Evolutionary conservation across 2,888 invertebrate genomes (phyloP), one percentile per base, ranked within the genome.

Genomic region (Lasioglossum morio): DNA sequence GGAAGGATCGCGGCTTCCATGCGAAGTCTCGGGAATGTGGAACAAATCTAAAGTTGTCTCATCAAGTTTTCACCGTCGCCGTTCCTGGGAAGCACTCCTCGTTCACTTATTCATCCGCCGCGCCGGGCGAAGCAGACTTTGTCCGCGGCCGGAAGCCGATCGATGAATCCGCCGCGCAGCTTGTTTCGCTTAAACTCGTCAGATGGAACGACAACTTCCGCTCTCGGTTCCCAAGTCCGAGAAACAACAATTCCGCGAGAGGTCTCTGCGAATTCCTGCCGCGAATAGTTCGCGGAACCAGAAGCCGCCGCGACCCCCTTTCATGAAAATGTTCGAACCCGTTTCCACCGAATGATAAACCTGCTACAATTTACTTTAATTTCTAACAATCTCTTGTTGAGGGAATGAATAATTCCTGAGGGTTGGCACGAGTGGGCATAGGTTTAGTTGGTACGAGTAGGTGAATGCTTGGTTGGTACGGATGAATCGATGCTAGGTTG

Each of bases 1-100:
- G 23, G 63, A 72, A 48, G 77, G 76, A 70, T 77, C 7, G 57
- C 46, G 43, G 43, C 40, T 63, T 12, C 60, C 23, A 53, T 53
- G 46, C 34, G 34, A 27, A 53, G 40, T 73, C 72, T 19, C 34
- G 48, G 19, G 82, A 85, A 87, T 87, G 85, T 81, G 76, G 82
- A 87, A 76, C 87, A 77, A 81, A 81, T 87, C 88, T 77, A 87
- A 88, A 88, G 82, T 87, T 80, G 78, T 82, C 81, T 87, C 88
- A 87, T 88, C 80, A 85, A 88, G 76, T 85, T 88, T 88, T 87
- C 87, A 88, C 78, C 84, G 79, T 16, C 37, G 63, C 72, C 70
- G 46, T 74, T 81, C 66, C 82, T 81, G 77, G 74, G 84, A 82
- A 86, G 66, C 66, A 23, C 14, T 27, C 60, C 27, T 23, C 75